phyloP scores from a whole-genome alignment of 1,140 invertebrate species.

The Drosophila eugracilis region DNA sequence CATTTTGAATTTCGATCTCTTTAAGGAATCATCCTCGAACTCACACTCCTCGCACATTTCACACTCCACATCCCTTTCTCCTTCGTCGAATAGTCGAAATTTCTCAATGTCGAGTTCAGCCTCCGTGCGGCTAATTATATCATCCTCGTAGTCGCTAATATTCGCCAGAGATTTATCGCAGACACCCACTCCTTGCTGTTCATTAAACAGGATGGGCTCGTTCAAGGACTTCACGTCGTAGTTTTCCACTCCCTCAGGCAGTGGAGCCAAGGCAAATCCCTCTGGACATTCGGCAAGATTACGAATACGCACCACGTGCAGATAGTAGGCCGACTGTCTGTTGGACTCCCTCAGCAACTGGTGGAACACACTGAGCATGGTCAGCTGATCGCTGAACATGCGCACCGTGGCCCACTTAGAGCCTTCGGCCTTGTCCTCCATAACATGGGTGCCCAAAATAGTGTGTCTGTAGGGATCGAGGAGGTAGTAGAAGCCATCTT shows the following conservation, averaged over 20 bases:
- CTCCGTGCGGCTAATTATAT: slow-evolving; percentile 12
- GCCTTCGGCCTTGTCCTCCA: slow-evolving; percentile 4
- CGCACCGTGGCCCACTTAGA: slow-evolving; percentile 66
- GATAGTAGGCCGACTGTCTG: slow-evolving; percentile 42
- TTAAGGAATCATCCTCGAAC: not conserved
- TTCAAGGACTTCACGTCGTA: slow-evolving; percentile 54
- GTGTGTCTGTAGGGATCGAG: slow-evolving; percentile 77
- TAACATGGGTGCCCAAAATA: slow-evolving; percentile 31
- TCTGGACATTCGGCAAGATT: slow-evolving; percentile 57
- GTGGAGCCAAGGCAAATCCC: slow-evolving; percentile 28
- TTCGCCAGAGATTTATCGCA: slow-evolving; percentile 22
- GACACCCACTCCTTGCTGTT: slow-evolving; percentile 17
- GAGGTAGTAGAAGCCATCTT: slow-evolving; percentile 68
- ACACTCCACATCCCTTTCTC: not conserved
- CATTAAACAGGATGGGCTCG: slow-evolving; percentile 55
- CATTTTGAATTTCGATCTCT: not conserved
- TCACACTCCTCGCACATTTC: slow-evolving; percentile 1
- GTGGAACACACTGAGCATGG: slow-evolving; percentile 66
- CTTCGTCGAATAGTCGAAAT: slow-evolving; percentile 11
- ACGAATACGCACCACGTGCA: slow-evolving; percentile 58
- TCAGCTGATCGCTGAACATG: slow-evolving; percentile 65
- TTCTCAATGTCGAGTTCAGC: slow-evolving; percentile 16
- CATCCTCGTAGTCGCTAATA: slow-evolving; percentile 65
- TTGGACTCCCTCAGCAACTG: slow-evolving; percentile 74
- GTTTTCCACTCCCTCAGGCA: slow-evolving; percentile 4